A percentile compares a stretch with the other conserved stretches of the same genome.
phyloP scores from a whole-genome alignment of 92 coral and sea anemone genomes.

The Diadumene lineata region DNA sequence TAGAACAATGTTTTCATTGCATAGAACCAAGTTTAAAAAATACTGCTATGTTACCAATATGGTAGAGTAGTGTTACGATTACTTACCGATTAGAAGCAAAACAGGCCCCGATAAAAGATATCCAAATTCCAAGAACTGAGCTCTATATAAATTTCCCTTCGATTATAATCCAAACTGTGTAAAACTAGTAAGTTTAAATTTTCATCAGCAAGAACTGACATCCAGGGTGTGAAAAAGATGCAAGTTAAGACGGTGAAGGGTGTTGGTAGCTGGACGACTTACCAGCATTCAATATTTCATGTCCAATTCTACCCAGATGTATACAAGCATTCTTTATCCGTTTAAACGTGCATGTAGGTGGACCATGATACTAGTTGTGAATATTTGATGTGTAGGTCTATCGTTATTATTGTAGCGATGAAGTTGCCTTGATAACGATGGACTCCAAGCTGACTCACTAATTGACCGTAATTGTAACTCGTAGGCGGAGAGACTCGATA shows the following conservation, averaged over 20 bases:
- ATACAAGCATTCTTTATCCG: background rate
- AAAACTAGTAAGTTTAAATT: background rate
- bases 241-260: background rate
- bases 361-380: background rate
- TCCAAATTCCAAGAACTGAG: background rate
- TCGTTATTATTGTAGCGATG: background rate
- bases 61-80: background rate
- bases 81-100: background rate
- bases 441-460: slow-evolving; percentile 12
- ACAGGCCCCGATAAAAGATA: background rate
- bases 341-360: background rate
- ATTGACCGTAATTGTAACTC: slow-evolving; percentile 10
- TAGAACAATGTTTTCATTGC: background rate
- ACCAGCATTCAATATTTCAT: background rate
- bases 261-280: background rate
- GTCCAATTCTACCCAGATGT: background rate
- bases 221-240: background rate
- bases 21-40: too few relatives aligned
- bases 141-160: background rate
- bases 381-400: background rate
- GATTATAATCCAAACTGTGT: background rate
- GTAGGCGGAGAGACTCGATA: background rate
- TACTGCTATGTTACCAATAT: background rate
- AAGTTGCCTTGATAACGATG: slow-evolving; percentile 12
- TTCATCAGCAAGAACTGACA: too few relatives aligned